Evolutionary conservation across 1,140 invertebrate genomes (phyloP), one percentile per base, ranked within the genome.

Genomic region (Streblospio benedicti): DNA sequence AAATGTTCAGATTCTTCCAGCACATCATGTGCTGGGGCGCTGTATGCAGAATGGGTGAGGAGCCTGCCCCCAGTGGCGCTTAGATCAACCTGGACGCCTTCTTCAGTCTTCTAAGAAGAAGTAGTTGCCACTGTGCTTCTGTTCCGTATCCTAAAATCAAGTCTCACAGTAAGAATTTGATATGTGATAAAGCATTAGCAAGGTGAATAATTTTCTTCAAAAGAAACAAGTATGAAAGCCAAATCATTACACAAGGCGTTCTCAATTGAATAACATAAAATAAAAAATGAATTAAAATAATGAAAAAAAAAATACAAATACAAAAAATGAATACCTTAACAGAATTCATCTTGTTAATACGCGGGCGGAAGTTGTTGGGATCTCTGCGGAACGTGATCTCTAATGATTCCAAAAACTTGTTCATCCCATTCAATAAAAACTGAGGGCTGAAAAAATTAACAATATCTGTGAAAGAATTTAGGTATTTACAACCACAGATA

Each of bases 381-480:
- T 99, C 97, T 75, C 97, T 83, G 70, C 97, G 83, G 82, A 99
- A 99, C 4, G 96, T 99, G 65, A 99, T 99, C 52, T 93, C 90
- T 16, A 99, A 79, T n/a, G 96, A 83, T 77, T 95, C 86, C 65
- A 99, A 83, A 81, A 99, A 99, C 66, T 87, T 84, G 78, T 99
- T 99, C 97, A 99, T 99, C 64, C 97, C 97, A 69, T 91, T 89
- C 49, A 99, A 82, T 45, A 99, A 79, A 3, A 89, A 91, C 79
- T 98, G 94, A 0, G 96, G 96, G 18, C 80, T 80, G 67, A 52
- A 69, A 69, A 32, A n/a, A n/a, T n/a, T n/a, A n/a, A n/a, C n/a
- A n/a, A n/a, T 54, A 16, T 57, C 31, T 57, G 47, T 14, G 44
- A n/a, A 32, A 16, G 35, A 60, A 9, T 23, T 9, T 9, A 50